phyloP scores from a whole-genome alignment of 2,888 invertebrate genomes.

The Aethes cnicana region DNA sequence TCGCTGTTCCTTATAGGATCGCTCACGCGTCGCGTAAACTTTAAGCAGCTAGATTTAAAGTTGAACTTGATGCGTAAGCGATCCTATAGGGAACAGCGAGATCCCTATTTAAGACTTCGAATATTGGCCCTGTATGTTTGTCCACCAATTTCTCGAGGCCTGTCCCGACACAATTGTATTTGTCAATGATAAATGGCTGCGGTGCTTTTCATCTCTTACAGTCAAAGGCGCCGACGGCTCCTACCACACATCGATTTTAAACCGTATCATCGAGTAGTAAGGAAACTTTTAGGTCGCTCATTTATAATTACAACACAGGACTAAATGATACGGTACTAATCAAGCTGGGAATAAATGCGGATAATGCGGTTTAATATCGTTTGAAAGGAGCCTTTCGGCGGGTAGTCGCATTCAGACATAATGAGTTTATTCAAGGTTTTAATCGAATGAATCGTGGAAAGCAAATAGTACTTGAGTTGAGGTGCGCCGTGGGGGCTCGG shows the following conservation, averaged over 20 bases:
- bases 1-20: too few relatives aligned
- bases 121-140: conserved; percentile 69
- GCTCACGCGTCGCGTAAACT: too few relatives aligned
- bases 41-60: too few relatives aligned
- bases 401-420: conserved; percentile 74
- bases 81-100: too few relatives aligned
- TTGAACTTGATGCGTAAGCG: too few relatives aligned
- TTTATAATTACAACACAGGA: conserved; percentile 77
- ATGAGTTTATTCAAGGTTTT: conserved; percentile 81
- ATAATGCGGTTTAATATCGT: conserved; percentile 79
- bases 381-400: conserved; percentile 79
- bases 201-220: conserved; percentile 76
- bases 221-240: conserved; percentile 72
- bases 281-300: conserved; percentile 42
- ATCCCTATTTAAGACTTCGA: too few relatives aligned
- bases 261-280: conserved; percentile 41
- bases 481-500: conserved; percentile 38
- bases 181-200: conserved; percentile 82
- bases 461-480: conserved; percentile 70
- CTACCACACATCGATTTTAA: conserved; percentile 40
- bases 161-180: conserved; percentile 80
- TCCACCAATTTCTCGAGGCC: conserved; percentile 74
- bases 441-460: conserved; percentile 79
- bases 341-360: conserved; percentile 78
- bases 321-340: conserved; percentile 82